Conservation (phyloP, 2,113 vertebrate species). For the Labrus mixtus region DNA sequence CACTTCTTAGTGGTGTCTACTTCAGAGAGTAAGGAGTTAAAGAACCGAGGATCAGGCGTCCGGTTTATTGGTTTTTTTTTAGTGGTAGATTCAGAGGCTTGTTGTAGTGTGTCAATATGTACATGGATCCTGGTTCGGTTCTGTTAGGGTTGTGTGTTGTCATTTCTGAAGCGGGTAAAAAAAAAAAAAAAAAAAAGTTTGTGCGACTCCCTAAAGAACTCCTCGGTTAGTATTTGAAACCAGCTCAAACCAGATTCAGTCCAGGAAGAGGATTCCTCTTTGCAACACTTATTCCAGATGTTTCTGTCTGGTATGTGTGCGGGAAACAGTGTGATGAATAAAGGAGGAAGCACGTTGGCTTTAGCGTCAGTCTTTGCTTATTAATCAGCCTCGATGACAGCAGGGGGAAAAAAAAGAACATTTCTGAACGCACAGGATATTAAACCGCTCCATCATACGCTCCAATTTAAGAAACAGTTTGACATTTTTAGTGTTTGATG, state of each 20-base stretch:
- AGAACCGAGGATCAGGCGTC: neutral
- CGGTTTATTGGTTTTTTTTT: neutral
- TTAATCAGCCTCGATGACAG: neutral
- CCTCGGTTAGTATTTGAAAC: constrained; percentile 46
- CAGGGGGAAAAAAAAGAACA: no score
- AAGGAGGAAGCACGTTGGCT: neutral
- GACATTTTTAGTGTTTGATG: neutral
- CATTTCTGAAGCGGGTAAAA: neutral
- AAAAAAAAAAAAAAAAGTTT: neutral
- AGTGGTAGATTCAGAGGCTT: neutral
- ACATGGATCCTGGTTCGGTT: constrained; percentile 9
- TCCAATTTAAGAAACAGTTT: no score
- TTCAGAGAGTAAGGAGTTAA: neutral
- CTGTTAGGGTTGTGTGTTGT: neutral
- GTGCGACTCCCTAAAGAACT: constrained; percentile 5
- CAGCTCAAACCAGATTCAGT: constrained; percentile 56
- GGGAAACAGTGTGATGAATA: neutral
- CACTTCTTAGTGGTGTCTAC: neutral
- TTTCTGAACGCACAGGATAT: no score
- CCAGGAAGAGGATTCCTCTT: constrained; percentile 3
- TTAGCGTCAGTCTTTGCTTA: constrained; percentile 48
- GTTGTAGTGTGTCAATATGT: constrained; percentile 1
- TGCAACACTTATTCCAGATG: neutral
- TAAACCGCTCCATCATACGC: no score
- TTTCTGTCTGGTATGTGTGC: neutral